These are phyloP conservation scores for Nasonovia ribisnigri DNA, from an alignment of 2,888 invertebrate species.

Conservation along the genomic window DNA sequence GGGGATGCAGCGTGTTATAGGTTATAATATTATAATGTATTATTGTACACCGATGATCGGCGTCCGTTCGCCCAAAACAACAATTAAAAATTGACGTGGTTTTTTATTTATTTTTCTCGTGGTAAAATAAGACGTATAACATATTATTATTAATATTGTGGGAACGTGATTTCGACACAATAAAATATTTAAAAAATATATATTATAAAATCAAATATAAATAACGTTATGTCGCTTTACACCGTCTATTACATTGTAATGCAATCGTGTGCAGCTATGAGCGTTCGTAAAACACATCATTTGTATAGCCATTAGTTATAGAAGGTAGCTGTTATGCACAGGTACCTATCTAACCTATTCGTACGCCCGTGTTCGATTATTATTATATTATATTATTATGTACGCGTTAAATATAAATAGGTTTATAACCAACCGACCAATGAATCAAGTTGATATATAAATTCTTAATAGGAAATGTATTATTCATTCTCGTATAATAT, in stretches of 20 bases:
- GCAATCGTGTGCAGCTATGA: neutral
- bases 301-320: neutral
- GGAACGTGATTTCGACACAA: neutral
- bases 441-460: constrained; percentile 10
- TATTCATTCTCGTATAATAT: neutral
- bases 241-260: neutral
- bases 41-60: neutral
- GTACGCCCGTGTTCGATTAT: neutral
- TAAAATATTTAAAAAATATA: neutral
- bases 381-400: neutral
- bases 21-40: neutral
- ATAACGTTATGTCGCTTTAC: neutral
- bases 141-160: neutral
- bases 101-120: neutral
- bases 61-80: neutral
- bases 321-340: neutral
- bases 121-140: neutral
- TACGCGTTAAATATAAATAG: neutral
- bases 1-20: constrained; percentile 5
- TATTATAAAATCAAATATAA: neutral
- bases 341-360: neutral
- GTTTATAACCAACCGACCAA: constrained; percentile 2
- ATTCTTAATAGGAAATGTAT: neutral
- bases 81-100: neutral
- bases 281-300: neutral